Evolutionary conservation across 2,888 invertebrate species (phyloP).

Genomic region (Tiliacea aurago): DNA sequence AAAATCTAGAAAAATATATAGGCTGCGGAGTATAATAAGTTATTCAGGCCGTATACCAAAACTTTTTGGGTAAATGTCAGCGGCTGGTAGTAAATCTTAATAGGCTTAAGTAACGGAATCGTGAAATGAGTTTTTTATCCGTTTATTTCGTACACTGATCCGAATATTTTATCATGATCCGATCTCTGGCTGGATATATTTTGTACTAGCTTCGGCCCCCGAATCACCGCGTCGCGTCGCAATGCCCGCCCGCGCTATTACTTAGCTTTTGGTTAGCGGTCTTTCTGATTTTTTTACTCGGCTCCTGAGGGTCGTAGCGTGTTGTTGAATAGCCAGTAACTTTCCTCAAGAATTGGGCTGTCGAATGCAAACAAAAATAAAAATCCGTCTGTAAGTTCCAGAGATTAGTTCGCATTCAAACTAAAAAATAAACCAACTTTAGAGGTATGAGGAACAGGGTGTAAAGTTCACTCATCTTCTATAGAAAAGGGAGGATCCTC

Average conservation of each 20-base stretch:
- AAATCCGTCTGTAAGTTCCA: not conserved
- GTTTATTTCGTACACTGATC: conserved; percentile 51
- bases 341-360: not conserved
- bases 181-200: conserved; percentile 25
- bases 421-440: no score
- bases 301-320: not conserved
- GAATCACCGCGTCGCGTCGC: no score
- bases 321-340: no score
- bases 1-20: conserved; percentile 21
- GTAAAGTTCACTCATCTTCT: no score
- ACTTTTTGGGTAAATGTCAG: conserved; percentile 23
- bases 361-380: not conserved
- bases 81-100: conserved; percentile 42
- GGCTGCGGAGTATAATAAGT: conserved; percentile 15
- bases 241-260: not conserved
- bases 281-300: not conserved
- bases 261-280: not conserved
- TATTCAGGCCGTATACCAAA: conserved; percentile 41
- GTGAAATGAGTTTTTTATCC: conserved; percentile 57
- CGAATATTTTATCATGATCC: conserved; percentile 36
- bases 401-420: not conserved
- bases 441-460: no score
- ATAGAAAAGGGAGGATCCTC: no score
- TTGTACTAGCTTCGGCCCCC: not conserved
- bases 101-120: conserved; percentile 40